Conservation (phyloP, 2,113 vertebrate species). For the Casuarius casuarius region DNA sequence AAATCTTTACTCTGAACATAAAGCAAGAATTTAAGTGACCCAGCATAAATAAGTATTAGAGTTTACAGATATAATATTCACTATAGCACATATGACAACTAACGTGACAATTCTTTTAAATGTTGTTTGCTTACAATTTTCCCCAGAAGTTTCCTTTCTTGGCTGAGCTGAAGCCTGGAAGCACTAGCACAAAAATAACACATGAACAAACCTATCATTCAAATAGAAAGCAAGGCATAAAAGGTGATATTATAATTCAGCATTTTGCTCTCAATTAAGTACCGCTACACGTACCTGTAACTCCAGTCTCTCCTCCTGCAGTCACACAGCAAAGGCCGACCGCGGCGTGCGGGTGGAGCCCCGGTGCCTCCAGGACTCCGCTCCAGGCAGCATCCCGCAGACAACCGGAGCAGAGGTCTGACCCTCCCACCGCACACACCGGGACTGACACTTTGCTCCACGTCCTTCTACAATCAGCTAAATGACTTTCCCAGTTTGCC, state of each 20-base stretch:
- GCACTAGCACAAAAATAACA: background rate
- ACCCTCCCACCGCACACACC: background rate
- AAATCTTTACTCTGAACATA: background rate
- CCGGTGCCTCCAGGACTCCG: background rate
- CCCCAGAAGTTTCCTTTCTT: background rate
- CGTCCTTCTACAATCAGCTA: background rate
- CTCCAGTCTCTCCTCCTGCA: background rate
- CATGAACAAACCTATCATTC: background rate
- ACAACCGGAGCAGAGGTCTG: background rate
- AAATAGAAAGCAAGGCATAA: background rate
- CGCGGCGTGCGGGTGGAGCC: background rate
- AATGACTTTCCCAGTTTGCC: background rate
- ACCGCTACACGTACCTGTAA: accelerated
- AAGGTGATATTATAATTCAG: background rate
- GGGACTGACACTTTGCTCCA: background rate
- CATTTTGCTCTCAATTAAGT: background rate
- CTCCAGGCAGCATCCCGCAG: accelerated
- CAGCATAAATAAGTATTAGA: background rate
- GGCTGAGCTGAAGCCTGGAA: background rate
- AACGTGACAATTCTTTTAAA: background rate
- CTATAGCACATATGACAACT: background rate
- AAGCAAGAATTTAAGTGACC: background rate
- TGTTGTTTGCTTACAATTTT: background rate
- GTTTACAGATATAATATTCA: background rate
- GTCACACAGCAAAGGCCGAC: background rate